Evolutionary conservation across 2,888 invertebrate genomes (phyloP).

Genomic region (Thymelicus acteon): DNA sequence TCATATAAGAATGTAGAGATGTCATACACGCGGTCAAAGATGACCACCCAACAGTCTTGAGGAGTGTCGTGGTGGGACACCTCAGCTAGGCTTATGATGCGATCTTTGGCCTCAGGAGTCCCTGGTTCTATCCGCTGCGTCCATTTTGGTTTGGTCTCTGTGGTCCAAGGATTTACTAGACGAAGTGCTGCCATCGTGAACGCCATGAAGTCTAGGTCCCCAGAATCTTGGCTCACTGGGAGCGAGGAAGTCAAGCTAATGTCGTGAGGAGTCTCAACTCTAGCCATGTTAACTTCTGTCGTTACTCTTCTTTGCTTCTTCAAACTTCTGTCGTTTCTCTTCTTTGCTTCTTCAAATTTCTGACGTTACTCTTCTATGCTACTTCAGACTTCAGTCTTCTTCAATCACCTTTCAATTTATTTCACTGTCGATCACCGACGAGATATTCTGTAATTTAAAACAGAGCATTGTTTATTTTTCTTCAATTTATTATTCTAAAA

Average conservation of each 20-base stretch:
- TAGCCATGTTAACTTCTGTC: slow-evolving; percentile 61
- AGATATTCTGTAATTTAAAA: slow-evolving; percentile 35
- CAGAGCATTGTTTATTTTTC: not conserved
- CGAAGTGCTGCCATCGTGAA: slow-evolving; percentile 80
- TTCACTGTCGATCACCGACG: not conserved
- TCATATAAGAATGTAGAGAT: slow-evolving; percentile 90
- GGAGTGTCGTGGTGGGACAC: slow-evolving; percentile 90
- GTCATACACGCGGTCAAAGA: slow-evolving; percentile 94
- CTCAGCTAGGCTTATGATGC: slow-evolving; percentile 88
- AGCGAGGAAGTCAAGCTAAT: slow-evolving; percentile 65
- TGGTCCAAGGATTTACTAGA: slow-evolving; percentile 74
- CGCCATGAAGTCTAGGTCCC: slow-evolving; percentile 71
- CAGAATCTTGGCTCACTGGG: slow-evolving; percentile 63
- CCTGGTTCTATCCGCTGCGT: slow-evolving; percentile 58
- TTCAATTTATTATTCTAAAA: not conserved
- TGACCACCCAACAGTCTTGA: slow-evolving; percentile 93
- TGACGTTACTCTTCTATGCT: slow-evolving; percentile 17
- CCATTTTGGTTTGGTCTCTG: slow-evolving; percentile 61
- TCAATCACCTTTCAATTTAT: not conserved
- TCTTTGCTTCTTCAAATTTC: slow-evolving; percentile 19
- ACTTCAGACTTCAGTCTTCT: slow-evolving; percentile 4
- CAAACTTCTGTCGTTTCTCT: not conserved
- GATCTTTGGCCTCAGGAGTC: slow-evolving; percentile 68
- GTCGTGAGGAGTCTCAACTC: slow-evolving; percentile 68
- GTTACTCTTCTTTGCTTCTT: slow-evolving; percentile 19